Conservation (phyloP, 2,888 invertebrate genomes). For the Noctua fimbriata region DNA sequence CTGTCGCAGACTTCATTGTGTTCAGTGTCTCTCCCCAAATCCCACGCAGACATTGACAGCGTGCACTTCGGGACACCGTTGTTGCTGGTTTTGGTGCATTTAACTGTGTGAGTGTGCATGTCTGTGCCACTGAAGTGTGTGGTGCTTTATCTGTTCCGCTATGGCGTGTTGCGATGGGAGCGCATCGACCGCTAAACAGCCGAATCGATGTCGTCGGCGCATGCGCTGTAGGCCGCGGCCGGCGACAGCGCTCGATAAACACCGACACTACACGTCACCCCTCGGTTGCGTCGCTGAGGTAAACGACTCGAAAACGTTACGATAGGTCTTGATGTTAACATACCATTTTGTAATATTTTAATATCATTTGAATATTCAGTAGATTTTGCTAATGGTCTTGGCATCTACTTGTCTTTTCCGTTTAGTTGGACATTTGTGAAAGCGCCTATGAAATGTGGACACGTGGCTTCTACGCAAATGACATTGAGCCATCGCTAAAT, state of each 20-base stretch:
- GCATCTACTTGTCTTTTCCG: conserved; percentile 24
- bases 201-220: conserved; percentile 77
- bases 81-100: conserved; percentile 43
- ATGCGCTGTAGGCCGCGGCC: conserved; percentile 70
- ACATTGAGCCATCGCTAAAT: conserved; percentile 30
- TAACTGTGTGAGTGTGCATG: conserved; percentile 47
- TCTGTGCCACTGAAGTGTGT: conserved; percentile 45
- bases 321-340: conserved; percentile 82
- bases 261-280: conserved; percentile 80
- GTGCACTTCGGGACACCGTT: conserved; percentile 30
- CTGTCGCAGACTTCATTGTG: conserved; percentile 41
- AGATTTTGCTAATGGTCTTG: conserved; percentile 31
- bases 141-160: conserved; percentile 56
- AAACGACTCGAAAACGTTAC: conserved; percentile 86
- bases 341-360: conserved; percentile 62
- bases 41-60: conserved; percentile 33
- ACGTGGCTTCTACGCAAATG: conserved; percentile 23
- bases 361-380: conserved; percentile 56
- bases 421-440: conserved; percentile 26
- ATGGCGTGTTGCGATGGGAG: conserved; percentile 67
- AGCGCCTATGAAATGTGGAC: conserved; percentile 22
- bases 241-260: conserved; percentile 76
- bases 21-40: conserved; percentile 24
- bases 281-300: conserved; percentile 78
- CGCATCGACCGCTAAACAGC: conserved; percentile 70